Evolutionary conservation across 2,113 vertebrate genomes (phyloP).

Genomic region (Cyanoderma ruficeps): DNA sequence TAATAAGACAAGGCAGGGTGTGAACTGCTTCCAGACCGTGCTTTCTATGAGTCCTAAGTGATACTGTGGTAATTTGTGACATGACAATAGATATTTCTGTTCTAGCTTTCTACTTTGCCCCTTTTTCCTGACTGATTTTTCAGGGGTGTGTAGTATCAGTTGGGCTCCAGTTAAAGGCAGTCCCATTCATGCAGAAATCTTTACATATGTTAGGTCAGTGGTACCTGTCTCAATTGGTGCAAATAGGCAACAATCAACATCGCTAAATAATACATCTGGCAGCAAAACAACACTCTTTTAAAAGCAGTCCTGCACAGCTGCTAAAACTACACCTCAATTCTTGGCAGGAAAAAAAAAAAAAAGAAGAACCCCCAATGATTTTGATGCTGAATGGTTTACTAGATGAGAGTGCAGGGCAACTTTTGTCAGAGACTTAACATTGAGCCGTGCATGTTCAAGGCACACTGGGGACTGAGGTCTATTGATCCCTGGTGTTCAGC

Average conservation of each 20-base stretch:
- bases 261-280: background rate
- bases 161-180: background rate
- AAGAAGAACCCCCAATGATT: background rate
- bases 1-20: background rate
- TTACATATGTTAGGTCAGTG: background rate
- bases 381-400: background rate
- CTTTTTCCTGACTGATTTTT: background rate
- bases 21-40: background rate
- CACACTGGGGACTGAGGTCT: background rate
- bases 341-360: background rate
- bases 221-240: background rate
- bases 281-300: background rate
- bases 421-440: background rate
- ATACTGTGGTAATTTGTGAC: background rate
- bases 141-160: background rate
- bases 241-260: background rate
- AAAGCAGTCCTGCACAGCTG: background rate
- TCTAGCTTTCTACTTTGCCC: background rate
- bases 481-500: slow-evolving; percentile 3
- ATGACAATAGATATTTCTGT: background rate
- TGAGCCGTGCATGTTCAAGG: background rate
- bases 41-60: background rate
- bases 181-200: background rate
- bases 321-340: background rate
- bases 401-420: background rate